A percentile compares a stretch with the other conserved stretches of the same genome.
Conservation (phyloP, 2,797 vertebrate species). For the Peromyscus melanophrys region DNA sequence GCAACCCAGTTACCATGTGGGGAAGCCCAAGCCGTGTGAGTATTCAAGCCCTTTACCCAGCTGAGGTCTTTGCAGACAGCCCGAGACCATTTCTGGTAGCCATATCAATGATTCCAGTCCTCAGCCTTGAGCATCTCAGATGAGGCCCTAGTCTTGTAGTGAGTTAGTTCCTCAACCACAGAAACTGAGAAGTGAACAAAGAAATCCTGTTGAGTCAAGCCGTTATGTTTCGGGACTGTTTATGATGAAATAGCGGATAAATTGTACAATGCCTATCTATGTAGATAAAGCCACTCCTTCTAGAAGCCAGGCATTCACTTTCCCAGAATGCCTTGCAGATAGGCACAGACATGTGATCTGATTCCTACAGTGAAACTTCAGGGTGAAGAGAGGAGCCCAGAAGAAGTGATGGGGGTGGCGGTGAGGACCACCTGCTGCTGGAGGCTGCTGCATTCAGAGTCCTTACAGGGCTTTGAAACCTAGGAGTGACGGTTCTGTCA, state of each 20-base stretch:
- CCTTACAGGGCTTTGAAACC: not conserved
- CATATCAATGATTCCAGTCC: not conserved
- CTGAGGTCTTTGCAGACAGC: not conserved
- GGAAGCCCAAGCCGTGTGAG: not conserved
- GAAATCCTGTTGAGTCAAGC: not conserved
- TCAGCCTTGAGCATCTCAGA: not conserved
- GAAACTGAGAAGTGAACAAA: not conserved
- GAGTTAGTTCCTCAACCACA: not conserved
- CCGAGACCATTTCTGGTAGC: not conserved
- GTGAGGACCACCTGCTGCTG: no score
- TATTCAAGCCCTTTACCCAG: not conserved
- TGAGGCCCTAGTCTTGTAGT: not conserved
- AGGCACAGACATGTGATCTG: no score
- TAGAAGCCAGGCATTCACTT: not conserved
- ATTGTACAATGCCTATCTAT: not conserved
- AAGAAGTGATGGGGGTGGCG: rapidly evolving
- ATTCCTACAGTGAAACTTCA: not conserved
- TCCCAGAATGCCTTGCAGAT: not conserved
- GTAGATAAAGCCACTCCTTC: not conserved
- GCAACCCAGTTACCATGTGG: not conserved
- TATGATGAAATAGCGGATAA: not conserved
- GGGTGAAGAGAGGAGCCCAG: not conserved
- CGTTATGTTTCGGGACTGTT: not conserved
- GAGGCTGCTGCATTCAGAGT: not conserved
- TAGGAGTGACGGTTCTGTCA: not conserved